Evolutionary conservation across 30 jellyfish, hydroid and myxozoan genomes (phyloP).

Genomic region (Clytia hemisphaerica): DNA sequence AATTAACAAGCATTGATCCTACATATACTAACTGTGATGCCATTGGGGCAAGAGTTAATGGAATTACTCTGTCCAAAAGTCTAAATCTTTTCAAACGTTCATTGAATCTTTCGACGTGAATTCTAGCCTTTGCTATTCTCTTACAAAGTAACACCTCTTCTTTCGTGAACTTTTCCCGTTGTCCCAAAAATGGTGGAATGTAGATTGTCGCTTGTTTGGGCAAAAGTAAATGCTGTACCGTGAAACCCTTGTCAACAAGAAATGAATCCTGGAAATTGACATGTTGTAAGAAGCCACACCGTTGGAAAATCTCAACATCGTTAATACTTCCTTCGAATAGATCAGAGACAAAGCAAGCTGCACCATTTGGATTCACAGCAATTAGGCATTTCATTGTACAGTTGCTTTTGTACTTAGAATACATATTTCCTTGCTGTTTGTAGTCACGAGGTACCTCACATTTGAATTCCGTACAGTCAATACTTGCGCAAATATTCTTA

Average conservation of each 20-base stretch:
- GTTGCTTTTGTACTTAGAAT: slow-evolving; percentile 52
- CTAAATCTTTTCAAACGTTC: slow-evolving; percentile 65
- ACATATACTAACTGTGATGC: slow-evolving; percentile 73
- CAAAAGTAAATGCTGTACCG: slow-evolving; percentile 54
- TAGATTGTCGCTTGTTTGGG: slow-evolving; percentile 62
- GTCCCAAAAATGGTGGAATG: slow-evolving; percentile 72
- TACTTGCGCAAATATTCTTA: slow-evolving; percentile 35
- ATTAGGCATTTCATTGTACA: slow-evolving; percentile 47
- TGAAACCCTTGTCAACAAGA: slow-evolving; percentile 75
- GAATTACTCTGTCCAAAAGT: slow-evolving; percentile 51
- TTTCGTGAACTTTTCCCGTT: slow-evolving; percentile 36
- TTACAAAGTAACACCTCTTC: slow-evolving; percentile 49
- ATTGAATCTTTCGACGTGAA: slow-evolving; percentile 70
- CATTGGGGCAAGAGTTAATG: slow-evolving; percentile 48
- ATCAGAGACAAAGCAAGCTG: slow-evolving; percentile 52
- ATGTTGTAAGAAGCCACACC: slow-evolving; percentile 60
- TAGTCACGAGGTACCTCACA: slow-evolving; percentile 47
- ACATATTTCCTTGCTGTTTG: slow-evolving; percentile 57
- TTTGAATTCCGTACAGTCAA: slow-evolving; percentile 61
- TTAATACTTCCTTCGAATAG: slow-evolving; percentile 60
- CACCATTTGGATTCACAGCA: slow-evolving; percentile 70
- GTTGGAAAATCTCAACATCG: slow-evolving; percentile 38
- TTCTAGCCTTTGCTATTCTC: slow-evolving; percentile 78
- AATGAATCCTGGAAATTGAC: slow-evolving; percentile 52
- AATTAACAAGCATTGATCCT: too few species aligned